Evolutionary conservation across 2,888 invertebrate species (phyloP), one percentile per base, ranked within the genome.

Genomic region (Tridacna crocea): DNA sequence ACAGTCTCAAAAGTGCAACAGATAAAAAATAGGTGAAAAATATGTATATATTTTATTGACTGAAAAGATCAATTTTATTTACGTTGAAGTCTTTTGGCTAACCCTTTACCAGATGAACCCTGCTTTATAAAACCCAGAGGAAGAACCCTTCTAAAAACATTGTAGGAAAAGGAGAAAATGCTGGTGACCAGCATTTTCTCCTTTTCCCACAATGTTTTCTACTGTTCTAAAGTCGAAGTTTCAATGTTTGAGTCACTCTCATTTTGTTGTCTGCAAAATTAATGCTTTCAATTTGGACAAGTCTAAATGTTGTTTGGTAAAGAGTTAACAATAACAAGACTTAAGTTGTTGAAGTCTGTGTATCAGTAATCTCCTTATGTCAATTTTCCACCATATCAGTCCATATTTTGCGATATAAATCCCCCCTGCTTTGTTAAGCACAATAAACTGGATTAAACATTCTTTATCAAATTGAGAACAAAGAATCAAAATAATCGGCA

Each of bases 341-440:
- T 55, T 55, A 55, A 19, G 55, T 55, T 55, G 55, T 66, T 66
- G 47, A 66, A 66, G 26, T 66, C 66, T 15, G 66, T 66, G 46
- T 36, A 66, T 66, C 66, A 0, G 46, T 36, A 66, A 66, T 66
- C 66, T 66, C 46, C 46, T n/a, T 36, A 46, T 66, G 66, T 66
- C 66, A 66, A 66, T 36, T 36, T 66, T 36, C 17, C 17, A 51
- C 55, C 36, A n/a, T 73, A 73, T 58, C 73, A 58, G 55, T 58
- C 58, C 58, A 36, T 19, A 55, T 36, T 51, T 27, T 36, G 19
- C 55, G 55, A 55, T 58, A 73, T 73, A 73, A 73, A 73, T 73
- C 73, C 73, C 73, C 73, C 73, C 73, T 73, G 60, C 60, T 60
- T 73, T 73, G 73, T 58, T 73, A 55, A 55, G 55, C 10, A 55